phyloP scores from a whole-genome alignment of 2,797 vertebrate species.

The Sylvilagus floridanus region DNA sequence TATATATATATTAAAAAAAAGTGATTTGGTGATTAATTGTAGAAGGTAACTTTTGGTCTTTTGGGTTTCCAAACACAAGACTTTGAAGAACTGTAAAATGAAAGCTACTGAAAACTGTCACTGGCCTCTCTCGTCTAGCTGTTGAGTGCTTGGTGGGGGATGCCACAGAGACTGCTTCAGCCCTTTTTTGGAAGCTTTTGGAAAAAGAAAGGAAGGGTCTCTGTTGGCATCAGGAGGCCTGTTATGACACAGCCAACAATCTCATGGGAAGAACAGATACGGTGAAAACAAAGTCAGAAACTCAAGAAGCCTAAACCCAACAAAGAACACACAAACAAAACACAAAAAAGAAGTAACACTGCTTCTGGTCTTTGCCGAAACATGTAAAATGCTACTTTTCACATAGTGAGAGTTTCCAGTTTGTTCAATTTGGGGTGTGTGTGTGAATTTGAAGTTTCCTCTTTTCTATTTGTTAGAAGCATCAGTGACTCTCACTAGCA shows the following conservation, averaged over 20 bases:
- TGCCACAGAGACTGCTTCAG: slow-evolving; percentile 88
- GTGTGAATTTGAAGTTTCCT: slow-evolving; percentile 68
- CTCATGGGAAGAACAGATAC: slow-evolving; percentile 85
- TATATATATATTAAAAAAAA: slow-evolving; percentile 85
- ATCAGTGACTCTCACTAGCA: slow-evolving; percentile 85
- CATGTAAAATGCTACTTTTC: slow-evolving; percentile 83
- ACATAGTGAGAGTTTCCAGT: slow-evolving; percentile 88
- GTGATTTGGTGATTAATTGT: slow-evolving; percentile 80
- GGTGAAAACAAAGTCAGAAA: slow-evolving; percentile 64
- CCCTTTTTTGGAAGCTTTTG: slow-evolving; percentile 88
- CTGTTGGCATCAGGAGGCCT: slow-evolving; percentile 85
- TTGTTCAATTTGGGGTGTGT: slow-evolving; percentile 71
- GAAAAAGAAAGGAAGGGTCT: slow-evolving; percentile 89
- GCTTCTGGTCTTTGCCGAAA: slow-evolving; percentile 86
- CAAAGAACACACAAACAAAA: slow-evolving; percentile 17
- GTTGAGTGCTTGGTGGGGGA: slow-evolving; percentile 81
- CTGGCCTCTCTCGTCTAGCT: slow-evolving; percentile 89
- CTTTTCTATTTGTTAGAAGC: slow-evolving; percentile 78
- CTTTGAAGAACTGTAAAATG: slow-evolving; percentile 85
- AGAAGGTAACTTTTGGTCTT: slow-evolving; percentile 81
- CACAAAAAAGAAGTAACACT: slow-evolving; percentile 87
- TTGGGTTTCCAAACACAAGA: slow-evolving; percentile 73
- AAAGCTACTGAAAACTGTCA: slow-evolving; percentile 77
- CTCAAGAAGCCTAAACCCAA: neutral
- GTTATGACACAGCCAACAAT: slow-evolving; percentile 84